Percentiles rank a stretch among this genome's conserved stretches.
These are phyloP conservation scores for Pristionchus exspectatus DNA, from an alignment of 2,888 invertebrate genomes.

Conservation along the genomic window DNA sequence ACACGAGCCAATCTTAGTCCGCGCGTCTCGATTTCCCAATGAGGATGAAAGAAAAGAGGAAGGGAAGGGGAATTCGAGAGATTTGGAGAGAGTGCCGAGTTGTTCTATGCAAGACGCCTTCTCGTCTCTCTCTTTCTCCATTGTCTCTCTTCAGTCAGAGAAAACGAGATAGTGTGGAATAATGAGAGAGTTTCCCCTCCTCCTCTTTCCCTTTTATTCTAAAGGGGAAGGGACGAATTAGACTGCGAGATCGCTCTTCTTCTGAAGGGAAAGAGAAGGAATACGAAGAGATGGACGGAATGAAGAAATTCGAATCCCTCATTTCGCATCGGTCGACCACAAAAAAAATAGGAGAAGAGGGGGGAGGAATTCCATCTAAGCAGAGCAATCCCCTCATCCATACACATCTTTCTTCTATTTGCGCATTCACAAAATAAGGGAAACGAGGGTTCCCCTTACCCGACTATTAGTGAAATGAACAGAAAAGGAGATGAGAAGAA, in stretches of 20 bases:
- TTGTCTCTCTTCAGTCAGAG: background rate
- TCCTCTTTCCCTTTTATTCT: background rate
- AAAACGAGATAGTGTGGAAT: background rate
- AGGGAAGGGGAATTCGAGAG: conserved; percentile 19
- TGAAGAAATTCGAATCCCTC: conserved; percentile 46
- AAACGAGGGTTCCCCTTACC: background rate
- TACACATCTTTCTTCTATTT: conserved; percentile 11
- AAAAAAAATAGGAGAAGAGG: conserved; percentile 46
- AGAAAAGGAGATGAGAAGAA: background rate
- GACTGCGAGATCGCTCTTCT: conserved; percentile 27
- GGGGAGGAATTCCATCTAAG: conserved; percentile 39
- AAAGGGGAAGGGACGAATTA: conserved; percentile 43
- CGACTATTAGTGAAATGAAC: conserved; percentile 13
- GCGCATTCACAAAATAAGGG: background rate
- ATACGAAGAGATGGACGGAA: conserved; percentile 29
- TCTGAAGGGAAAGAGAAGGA: background rate
- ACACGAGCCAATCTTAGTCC: background rate
- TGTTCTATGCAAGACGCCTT: background rate
- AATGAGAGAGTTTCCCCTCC: background rate
- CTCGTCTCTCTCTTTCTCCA: background rate
- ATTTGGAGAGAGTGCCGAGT: background rate
- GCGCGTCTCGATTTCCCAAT: conserved; percentile 47
- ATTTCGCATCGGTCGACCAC: conserved; percentile 19
- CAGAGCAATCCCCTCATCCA: conserved; percentile 21
- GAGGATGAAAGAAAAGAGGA: background rate